Evolutionary conservation across 2,797 vertebrate species (phyloP).

Genomic region (Zenarchopterus dispar): DNA sequence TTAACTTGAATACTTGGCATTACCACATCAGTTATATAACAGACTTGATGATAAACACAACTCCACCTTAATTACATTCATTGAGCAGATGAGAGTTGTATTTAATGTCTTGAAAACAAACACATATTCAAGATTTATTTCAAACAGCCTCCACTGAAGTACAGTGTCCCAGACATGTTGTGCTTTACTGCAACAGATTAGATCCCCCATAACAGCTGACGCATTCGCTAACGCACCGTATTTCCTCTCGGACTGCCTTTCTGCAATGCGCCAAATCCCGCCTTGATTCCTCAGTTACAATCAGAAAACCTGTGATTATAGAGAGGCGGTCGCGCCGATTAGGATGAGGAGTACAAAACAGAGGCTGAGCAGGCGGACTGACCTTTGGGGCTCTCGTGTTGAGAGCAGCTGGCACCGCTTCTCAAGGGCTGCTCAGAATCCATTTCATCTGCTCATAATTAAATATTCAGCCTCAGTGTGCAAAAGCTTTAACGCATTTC

Average conservation of each 20-base stretch:
- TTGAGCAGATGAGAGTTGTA: too few species aligned
- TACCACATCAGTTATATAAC: too few species aligned
- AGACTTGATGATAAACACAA: too few species aligned
- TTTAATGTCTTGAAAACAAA: background rate
- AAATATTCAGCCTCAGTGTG: slow-evolving; percentile 43
- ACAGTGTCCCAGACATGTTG: background rate
- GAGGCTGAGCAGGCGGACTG: slow-evolving; percentile 35
- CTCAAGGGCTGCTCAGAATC: slow-evolving; percentile 64
- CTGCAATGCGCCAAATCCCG: slow-evolving; percentile 6
- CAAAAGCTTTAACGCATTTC: slow-evolving; percentile 5
- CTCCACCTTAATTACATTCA: too few species aligned
- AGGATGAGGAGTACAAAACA: slow-evolving; percentile 36
- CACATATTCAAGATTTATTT: too few species aligned
- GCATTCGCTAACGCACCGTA: slow-evolving; percentile 24
- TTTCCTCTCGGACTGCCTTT: slow-evolving; percentile 14
- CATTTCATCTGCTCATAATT: slow-evolving; percentile 56
- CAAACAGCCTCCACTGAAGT: background rate
- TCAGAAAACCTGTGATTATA: slow-evolving; percentile 39
- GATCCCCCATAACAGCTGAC: slow-evolving; percentile 16
- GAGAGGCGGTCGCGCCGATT: slow-evolving; percentile 31
- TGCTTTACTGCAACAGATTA: slow-evolving; percentile 7
- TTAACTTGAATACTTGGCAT: too few species aligned
- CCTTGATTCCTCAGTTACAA: background rate
- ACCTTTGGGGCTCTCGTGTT: slow-evolving; percentile 47
- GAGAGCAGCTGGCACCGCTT: slow-evolving; percentile 66